Evolutionary conservation across 2,888 invertebrate species (phyloP), one percentile per base, ranked within the genome.

Genomic region (Hymenopus coronatus): DNA sequence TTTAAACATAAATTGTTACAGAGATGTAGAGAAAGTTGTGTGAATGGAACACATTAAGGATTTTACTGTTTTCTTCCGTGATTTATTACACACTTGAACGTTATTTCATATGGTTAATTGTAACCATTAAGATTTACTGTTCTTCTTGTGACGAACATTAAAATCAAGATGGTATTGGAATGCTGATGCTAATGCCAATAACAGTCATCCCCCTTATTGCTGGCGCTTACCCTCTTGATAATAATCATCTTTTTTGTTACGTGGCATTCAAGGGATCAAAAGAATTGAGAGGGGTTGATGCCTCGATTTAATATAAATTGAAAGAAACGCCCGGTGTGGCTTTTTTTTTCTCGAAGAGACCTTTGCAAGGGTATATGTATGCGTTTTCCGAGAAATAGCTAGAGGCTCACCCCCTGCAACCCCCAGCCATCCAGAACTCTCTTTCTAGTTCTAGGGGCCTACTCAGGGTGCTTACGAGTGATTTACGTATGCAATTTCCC

Each of bases 401-500:
- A 82, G 33, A 7, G 14, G n/a, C 82, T 83, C 85, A 88, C 84
- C 54, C 88, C 89, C 88, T 84, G 40, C 40, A 40, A 40, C 40
- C 40, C 40, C 30, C 87, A 85, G 40, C 70, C 88, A 83, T 83
- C 87, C 85, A 30, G 87, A 88, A 89, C 54, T 70, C 54, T 70
- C 54, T 70, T 70, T 70, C 54, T 70, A 70, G 54, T 70, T 70
- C 54, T 70, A 70, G 54, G 54, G 54, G 30, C 85, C 85, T 86
- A 86, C 81, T 86, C 54, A 33, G 84, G 89, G 89, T 89, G 89
- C 89, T 89, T 90, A 89, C 54, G 83, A 91, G 90, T 92, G 92
- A 92, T 92, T 92, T 92, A 92, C 91, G 91, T 90, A 90, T 90
- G 92, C 91, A 92, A 92, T 92, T 92, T 92, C 92, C 92, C 92